Base-by-base conservation (phyloP, 2,888 invertebrate genomes). In the Torymus auratus region DNA sequence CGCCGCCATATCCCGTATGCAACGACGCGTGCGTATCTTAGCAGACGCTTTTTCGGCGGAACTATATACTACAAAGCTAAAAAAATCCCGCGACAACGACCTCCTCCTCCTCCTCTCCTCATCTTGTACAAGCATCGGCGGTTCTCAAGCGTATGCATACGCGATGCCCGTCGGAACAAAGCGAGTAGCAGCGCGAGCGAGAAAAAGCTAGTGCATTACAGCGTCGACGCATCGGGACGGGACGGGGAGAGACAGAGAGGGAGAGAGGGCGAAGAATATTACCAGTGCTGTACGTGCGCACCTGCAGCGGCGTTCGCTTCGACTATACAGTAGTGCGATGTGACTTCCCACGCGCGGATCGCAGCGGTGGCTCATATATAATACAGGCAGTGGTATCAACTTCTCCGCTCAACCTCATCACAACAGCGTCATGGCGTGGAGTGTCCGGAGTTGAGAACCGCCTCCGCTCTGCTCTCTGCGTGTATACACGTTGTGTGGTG, bases 101-200 rank as follows among this genome's bases (percentile, higher is more conserved):
- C 15, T 14, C 5, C n/a, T 67, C 20, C 58, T 23, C 56, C 15
- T 69, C 69, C 69, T 74, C 74, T 74, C 69, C 71, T 55, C 71
- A 75, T 65, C 74, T 41, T 5, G 41, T 60, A 77, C 65, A 52
- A 50, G 58, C 67, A 69, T 62, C 75, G 53, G 65, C 68, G 75
- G 71, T 80, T 75, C 80, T 80, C 80, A 80, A 80, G 68, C 62
- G 56, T 65, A 53, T 70, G 65, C 65, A 70, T 75, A 70, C 53
- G 70, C 80, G 56, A 65, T 71, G 80, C 65, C 55, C 60, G 74
- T 23, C 52, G 67, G 17, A 11, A 11, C 23, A 41, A 62, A 55
- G 64, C 71, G 12, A 56, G 15, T 56, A 41, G 13, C 68, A 28
- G 68, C 56, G n/a, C 23, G 82, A 73, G 84, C 86, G 86, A 87